Base-by-base conservation (phyloP, 1,140 invertebrate genomes). In the Drosophila azteca region DNA sequence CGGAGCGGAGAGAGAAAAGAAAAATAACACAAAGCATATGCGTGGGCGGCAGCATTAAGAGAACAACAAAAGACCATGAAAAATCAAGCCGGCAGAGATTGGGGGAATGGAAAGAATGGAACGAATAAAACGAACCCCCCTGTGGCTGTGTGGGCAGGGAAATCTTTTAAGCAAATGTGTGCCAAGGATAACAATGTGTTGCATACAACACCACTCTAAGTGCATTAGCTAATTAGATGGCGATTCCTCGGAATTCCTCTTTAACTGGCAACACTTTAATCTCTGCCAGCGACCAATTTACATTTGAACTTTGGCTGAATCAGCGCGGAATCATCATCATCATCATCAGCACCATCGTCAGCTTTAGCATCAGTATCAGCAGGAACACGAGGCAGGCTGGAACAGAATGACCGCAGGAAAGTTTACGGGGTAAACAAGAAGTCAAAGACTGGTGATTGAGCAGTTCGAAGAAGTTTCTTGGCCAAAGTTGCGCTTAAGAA, bases 401-500 rank as follows among this genome's bases (percentile, higher is more conserved):
- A 24, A 15, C 6, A 39, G 46, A 49, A 48, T 60, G 39, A 70
- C 64, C 66, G 35, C 64, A 63, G 31, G 43, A 26, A 58, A 67
- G 53, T 59, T 74, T 75, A 48, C 17, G 48, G 51, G 50, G 44
- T 55, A 59, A 54, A 65, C 73, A 64, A 71, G 35, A 77, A 80
- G 55, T 70, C 49, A 77, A 58, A 70, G 69, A 68, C 61, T 69
- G 62, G 81, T 67, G 65, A 80, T 72, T 81, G 77, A 81, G 82
- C 82, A 77, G 62, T 81, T 77, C 51, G 44, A 75, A 81, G 67
- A 55, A 61, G 45, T 69, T 87, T 85, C 79, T 61, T 60, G 44
- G 78, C 62, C 69, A 81, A 85, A 85, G 77, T 87, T 87, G 63
- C 59, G 71, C 60, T 77, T 74, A 87, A 85, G 82, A 85, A 85